Evolutionary conservation across 2,113 vertebrate species (phyloP).

Genomic region (Chaetorhynchus papuensis): DNA sequence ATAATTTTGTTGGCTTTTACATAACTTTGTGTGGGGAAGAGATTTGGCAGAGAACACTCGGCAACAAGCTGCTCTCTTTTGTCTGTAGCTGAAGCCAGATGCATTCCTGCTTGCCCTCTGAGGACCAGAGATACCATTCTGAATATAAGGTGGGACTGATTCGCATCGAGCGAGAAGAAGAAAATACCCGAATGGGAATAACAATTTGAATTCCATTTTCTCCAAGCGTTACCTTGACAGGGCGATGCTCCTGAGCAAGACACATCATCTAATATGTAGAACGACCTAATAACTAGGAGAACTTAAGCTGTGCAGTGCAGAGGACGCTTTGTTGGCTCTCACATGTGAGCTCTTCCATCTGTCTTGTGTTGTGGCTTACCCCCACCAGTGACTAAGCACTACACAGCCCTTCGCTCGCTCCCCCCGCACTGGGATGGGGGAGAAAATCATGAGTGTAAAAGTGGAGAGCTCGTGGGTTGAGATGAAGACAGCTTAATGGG

Average conservation of each 20-base stretch:
- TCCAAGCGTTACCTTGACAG: neutral
- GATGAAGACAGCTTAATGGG: neutral
- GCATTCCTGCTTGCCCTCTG: neutral
- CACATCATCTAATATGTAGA: neutral
- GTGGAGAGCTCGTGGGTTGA: neutral
- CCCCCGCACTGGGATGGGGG: neutral
- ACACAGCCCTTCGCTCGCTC: neutral
- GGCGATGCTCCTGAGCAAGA: neutral
- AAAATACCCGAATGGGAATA: neutral
- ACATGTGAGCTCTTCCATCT: neutral
- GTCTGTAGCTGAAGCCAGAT: neutral
- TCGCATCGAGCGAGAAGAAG: neutral
- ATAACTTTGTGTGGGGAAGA: neutral
- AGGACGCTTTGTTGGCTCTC: neutral
- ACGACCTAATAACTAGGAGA: neutral
- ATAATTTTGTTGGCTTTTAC: neutral
- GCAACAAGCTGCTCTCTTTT: neutral
- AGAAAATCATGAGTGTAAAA: neutral
- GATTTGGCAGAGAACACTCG: neutral
- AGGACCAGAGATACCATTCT: neutral
- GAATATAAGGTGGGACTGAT: neutral
- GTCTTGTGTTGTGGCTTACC: neutral
- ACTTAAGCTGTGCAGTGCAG: neutral
- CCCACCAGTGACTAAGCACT: neutral
- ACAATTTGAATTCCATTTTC: neutral